A percentile compares a stretch with the other conserved stretches of the same genome.
These are phyloP conservation scores for Phalloptychus januarius DNA, from an alignment of 2,797 vertebrate genomes.

Conservation along the genomic window DNA sequence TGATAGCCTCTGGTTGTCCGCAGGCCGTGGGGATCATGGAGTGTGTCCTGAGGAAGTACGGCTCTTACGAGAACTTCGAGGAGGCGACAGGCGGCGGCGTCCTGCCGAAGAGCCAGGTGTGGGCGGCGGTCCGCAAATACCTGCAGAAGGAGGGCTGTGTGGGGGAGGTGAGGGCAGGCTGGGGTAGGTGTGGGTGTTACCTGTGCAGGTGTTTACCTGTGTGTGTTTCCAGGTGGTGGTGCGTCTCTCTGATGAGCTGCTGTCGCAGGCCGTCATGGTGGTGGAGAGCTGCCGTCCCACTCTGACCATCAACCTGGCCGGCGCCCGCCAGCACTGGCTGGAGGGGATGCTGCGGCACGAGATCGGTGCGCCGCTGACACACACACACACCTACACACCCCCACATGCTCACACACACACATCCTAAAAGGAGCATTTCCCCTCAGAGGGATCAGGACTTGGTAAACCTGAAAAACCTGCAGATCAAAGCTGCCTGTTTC, in stretches of 20 bases:
- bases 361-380: slow-evolving; percentile 82
- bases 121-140: slow-evolving; percentile 91
- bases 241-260: slow-evolving; percentile 91
- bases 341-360: slow-evolving; percentile 97
- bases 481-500: too few species aligned
- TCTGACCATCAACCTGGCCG: slow-evolving; percentile 92
- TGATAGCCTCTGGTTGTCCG: neutral
- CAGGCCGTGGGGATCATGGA: slow-evolving; percentile 93
- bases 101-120: slow-evolving; percentile 93
- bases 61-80: slow-evolving; percentile 92
- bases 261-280: slow-evolving; percentile 98
- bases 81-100: slow-evolving; percentile 88
- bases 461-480: too few species aligned
- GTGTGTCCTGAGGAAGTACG: slow-evolving; percentile 90
- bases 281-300: slow-evolving; percentile 95
- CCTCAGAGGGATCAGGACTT: too few species aligned
- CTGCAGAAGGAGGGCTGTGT: slow-evolving; percentile 96
- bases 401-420: neutral
- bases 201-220: neutral
- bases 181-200: too few species aligned
- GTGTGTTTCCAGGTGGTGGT: slow-evolving; percentile 87
- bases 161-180: slow-evolving; percentile 87
- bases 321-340: slow-evolving; percentile 95
- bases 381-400: too few species aligned
- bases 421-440: too few species aligned